Base-by-base conservation (phyloP, 2,888 invertebrate genomes). In the Fragum whitleyi region DNA sequence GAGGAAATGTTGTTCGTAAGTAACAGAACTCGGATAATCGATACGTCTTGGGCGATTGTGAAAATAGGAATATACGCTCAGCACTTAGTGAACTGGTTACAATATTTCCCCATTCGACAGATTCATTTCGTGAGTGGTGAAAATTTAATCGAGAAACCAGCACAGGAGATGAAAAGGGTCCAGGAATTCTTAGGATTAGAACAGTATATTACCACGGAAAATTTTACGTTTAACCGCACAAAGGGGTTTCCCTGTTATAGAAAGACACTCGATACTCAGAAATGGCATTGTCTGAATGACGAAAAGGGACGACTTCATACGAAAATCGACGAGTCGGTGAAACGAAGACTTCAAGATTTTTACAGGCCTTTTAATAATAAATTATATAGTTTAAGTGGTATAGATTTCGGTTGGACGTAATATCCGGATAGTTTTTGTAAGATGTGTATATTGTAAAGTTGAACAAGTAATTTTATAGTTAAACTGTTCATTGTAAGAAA, bases 161-260 rank as follows among this genome's bases (percentile, higher is more conserved):
- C 97, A 0, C 95, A 96, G 19, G 98, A 98, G 94, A 96, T 98
- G 94, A 96, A 96, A 16, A 95, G 96, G 85, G 97, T 98, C 0
- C 96, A 98, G 95, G 96, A 97, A 89, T 98, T 98, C 93, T 95
- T 98, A 29, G 97, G 97, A 1, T 94, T 98, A 36, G 96, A 97
- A 91, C 95, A 95, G 23, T 96, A 97, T 36, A 97, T 98, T 83
- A 97, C 96, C 1, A 97, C 97, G 88, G 97, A 97, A 90, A 97
- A 98, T 94, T 98, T 98, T 94, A 97, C 97, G 94, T 97, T 97
- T 93, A 98, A 98, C 94, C 96, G 97, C 2, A 96, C 97, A 9
- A 98, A 98, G 94, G 98, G 98, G 0, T 98, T 98, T 93, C 98
- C 98, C 0, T 98, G 98, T 91, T 95, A 98, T 29, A 72, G 75